A percentile compares a stretch with the other conserved stretches of the same genome.
These are phyloP conservation scores for Aphelocoma californica DNA, from an alignment of 2,797 vertebrate genomes.

Conservation along the genomic window DNA sequence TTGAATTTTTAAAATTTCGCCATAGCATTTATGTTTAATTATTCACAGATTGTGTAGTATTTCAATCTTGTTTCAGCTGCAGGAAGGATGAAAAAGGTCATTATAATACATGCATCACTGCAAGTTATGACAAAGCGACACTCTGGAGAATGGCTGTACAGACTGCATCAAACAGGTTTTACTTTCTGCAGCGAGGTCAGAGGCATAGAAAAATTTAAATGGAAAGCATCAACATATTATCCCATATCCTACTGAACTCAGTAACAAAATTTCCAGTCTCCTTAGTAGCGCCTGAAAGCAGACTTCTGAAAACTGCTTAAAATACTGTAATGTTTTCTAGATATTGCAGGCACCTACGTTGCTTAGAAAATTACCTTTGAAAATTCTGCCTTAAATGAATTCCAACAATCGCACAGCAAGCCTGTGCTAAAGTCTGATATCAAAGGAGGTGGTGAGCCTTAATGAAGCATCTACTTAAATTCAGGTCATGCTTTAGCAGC, in stretches of 20 bases:
- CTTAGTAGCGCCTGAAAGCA: not conserved
- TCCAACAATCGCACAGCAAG: not conserved
- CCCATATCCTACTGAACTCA: not conserved
- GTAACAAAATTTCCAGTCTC: not conserved
- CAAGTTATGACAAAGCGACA: not conserved
- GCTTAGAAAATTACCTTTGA: not conserved
- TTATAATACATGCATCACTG: not conserved
- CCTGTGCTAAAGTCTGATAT: not conserved
- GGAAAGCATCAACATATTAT: not conserved
- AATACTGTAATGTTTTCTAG: not conserved
- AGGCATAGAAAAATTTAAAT: not conserved
- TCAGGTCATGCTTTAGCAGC: slow-evolving; percentile 8
- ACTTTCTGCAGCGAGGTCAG: not conserved
- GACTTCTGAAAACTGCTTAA: slow-evolving; percentile 1
- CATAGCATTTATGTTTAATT: not conserved
- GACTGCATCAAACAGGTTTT: not conserved
- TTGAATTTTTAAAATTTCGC: not conserved
- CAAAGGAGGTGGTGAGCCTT: slow-evolving; percentile 13
- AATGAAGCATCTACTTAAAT: slow-evolving; percentile 40
- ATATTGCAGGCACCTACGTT: not conserved
- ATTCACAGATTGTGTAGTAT: not conserved
- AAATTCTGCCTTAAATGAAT: slow-evolving; percentile 18
- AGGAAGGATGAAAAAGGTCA: not conserved
- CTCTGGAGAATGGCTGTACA: not conserved
- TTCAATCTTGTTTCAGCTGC: not conserved